Evolutionary conservation across 2,888 invertebrate species (phyloP).

Genomic region (Notodonta dromedarius): DNA sequence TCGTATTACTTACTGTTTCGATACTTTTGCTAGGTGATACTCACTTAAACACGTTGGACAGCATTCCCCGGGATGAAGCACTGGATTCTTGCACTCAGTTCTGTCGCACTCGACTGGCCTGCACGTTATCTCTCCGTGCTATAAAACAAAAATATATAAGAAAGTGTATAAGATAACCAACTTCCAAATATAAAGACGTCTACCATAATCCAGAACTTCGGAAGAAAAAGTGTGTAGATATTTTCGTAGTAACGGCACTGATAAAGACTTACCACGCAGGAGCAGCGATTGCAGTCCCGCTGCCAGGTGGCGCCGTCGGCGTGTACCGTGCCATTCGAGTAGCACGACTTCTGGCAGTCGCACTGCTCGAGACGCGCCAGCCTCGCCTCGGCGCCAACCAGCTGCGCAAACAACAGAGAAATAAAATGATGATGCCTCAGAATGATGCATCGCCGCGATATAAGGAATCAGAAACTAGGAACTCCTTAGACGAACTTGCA

Average conservation of each 20-base stretch:
- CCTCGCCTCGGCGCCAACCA: conserved; percentile 91
- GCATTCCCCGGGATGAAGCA: conserved; percentile 90
- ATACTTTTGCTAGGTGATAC: conserved; percentile 46
- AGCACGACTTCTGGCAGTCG: conserved; percentile 95
- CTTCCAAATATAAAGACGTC: too few species aligned
- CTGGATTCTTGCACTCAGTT: conserved; percentile 91
- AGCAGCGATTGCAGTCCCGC: conserved; percentile 93
- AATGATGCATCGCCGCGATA: too few species aligned
- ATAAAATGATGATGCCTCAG: not conserved
- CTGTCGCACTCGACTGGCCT: conserved; percentile 91
- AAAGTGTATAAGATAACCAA: too few species aligned
- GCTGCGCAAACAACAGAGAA: conserved; percentile 78
- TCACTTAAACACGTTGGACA: conserved; percentile 94
- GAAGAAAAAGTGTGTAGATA: too few species aligned
- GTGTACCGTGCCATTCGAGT: conserved; percentile 90
- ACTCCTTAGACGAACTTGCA: too few species aligned
- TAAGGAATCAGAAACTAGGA: too few species aligned
- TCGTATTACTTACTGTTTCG: too few species aligned
- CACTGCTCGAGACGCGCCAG: conserved; percentile 93
- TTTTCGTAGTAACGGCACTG: too few species aligned
- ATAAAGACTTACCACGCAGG: conserved; percentile 88
- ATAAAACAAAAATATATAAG: conserved; percentile 53
- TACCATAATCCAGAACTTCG: too few species aligned
- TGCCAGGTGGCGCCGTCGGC: conserved; percentile 94
- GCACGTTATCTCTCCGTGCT: conserved; percentile 95